Evolutionary conservation across 2,888 invertebrate genomes (phyloP).

Genomic region (Chorisops tibialis): DNA sequence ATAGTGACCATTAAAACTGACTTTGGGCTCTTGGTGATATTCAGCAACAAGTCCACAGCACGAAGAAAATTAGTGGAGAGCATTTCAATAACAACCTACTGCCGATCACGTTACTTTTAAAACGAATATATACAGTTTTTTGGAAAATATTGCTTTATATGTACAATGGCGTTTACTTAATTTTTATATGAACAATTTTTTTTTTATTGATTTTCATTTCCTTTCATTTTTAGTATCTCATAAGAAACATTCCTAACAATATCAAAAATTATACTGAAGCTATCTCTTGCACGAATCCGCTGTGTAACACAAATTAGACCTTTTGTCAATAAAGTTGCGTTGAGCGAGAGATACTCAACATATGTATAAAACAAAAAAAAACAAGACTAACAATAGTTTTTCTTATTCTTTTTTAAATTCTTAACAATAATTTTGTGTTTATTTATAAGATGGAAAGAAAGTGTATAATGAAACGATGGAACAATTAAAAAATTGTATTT

Average conservation of each 20-base stretch:
- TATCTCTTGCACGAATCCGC: background rate
- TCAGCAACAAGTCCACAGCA: conserved; percentile 34
- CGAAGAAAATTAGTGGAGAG: background rate
- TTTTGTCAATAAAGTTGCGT: background rate
- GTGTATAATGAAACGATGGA: conserved; percentile 24
- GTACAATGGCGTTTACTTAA: conserved; percentile 32
- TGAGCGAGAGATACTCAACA: background rate
- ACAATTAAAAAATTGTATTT: conserved; percentile 12
- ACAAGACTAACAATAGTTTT: conserved; percentile 1
- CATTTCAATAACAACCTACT: conserved; percentile 7
- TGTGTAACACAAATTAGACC: background rate
- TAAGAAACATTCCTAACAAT: conserved; percentile 32
- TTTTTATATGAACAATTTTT: conserved; percentile 3
- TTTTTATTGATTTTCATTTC: background rate
- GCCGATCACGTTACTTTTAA: conserved; percentile 14
- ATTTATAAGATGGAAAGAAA: conserved; percentile 20
- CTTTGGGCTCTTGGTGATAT: conserved; percentile 36
- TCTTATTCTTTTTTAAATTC: conserved; percentile 19
- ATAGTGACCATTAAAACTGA: conserved; percentile 15
- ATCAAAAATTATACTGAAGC: conserved; percentile 17
- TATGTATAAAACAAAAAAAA: background rate
- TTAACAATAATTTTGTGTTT: conserved; percentile 15
- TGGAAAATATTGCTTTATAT: conserved; percentile 13
- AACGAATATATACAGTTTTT: conserved; percentile 2
- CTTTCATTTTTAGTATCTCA: conserved; percentile 3